phyloP scores from a whole-genome alignment of 2,797 vertebrate species.

The Eidolon dupreanum region DNA sequence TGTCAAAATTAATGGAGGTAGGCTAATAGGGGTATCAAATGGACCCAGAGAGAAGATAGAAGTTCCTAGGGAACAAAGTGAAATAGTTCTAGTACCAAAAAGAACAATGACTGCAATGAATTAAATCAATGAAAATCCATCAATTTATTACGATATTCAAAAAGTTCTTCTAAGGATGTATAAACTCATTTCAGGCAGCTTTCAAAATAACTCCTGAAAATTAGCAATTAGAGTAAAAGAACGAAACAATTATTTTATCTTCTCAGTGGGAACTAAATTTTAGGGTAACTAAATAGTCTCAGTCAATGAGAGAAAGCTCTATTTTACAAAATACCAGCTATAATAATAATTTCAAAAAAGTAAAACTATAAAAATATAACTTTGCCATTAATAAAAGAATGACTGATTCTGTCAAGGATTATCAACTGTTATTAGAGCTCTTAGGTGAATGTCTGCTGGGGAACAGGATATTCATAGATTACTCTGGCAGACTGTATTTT shows the following conservation, averaged over 20 bases:
- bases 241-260: slow-evolving; percentile 11
- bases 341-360: not conserved
- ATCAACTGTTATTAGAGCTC: slow-evolving; percentile 31
- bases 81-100: slow-evolving; percentile 40
- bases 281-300: not conserved
- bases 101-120: not conserved
- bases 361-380: slow-evolving; percentile 13
- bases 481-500: not conserved
- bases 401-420: not conserved
- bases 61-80: not conserved
- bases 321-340: slow-evolving; percentile 24
- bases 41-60: not conserved
- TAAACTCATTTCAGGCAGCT: not conserved
- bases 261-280: slow-evolving; percentile 36
- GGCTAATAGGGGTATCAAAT: not conserved
- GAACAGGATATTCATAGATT: not conserved
- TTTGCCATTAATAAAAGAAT: slow-evolving; percentile 33
- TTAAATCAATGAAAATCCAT: slow-evolving; percentile 42
- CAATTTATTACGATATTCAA: slow-evolving; percentile 34
- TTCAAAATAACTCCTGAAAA: slow-evolving; percentile 43
- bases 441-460: not conserved
- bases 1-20: slow-evolving; percentile 29
- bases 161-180: not conserved
- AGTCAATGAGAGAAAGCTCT: not conserved
- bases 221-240: not conserved